A percentile compares a stretch with the other conserved stretches of the same genome.
These are phyloP conservation scores for Odontophorus gujanensis DNA, from an alignment of 2,113 vertebrate genomes.

Conservation along the genomic window DNA sequence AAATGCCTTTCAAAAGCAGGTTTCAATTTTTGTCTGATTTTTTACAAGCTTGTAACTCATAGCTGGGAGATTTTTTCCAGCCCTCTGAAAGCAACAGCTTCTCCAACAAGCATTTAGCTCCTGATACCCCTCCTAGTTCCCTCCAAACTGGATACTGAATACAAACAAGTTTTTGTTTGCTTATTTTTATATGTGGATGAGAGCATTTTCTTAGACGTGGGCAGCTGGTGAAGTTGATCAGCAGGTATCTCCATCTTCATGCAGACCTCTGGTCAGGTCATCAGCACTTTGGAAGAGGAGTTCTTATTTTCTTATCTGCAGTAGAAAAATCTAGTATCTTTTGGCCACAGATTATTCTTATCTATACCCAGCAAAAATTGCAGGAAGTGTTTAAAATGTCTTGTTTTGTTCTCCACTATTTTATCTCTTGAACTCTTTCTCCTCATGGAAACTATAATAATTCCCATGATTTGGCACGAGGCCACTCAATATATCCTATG, in stretches of 20 bases:
- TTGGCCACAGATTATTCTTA: not conserved
- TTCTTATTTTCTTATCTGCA: not conserved
- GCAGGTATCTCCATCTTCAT: not conserved
- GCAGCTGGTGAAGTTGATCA: not conserved
- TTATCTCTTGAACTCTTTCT: constrained; percentile 6
- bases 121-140: not conserved
- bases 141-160: not conserved
- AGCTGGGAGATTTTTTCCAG: not conserved
- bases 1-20: not conserved
- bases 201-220: not conserved
- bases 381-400: not conserved
- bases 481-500: not conserved
- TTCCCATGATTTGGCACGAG: not conserved
- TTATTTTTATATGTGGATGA: not conserved
- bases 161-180: no score
- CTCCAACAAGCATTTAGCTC: not conserved
- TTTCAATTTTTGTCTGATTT: not conserved
- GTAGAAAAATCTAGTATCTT: not conserved
- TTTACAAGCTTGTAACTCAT: not conserved
- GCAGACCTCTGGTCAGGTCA: not conserved
- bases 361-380: not conserved
- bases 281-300: not conserved
- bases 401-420: not conserved
- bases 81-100: not conserved
- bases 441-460: not conserved